These are phyloP conservation scores for Catharus bicknelli DNA, from an alignment of 2,113 vertebrate species.

Conservation along the genomic window DNA sequence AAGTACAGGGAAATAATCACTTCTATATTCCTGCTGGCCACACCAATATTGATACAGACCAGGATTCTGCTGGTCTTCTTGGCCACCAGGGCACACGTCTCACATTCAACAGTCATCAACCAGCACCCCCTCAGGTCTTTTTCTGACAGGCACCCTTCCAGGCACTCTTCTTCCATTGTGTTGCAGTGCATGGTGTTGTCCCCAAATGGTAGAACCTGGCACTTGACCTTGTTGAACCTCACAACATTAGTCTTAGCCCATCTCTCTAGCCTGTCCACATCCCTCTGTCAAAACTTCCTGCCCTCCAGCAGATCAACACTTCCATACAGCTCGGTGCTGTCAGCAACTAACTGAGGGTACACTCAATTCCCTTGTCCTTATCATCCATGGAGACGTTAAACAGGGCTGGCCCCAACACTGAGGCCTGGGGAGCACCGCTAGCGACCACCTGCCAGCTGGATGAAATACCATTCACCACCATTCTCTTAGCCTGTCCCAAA, in stretches of 20 bases:
- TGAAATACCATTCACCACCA: not conserved
- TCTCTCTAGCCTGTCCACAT: not conserved
- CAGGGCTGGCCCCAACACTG: not conserved
- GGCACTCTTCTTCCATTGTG: not conserved
- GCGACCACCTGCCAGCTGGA: no score
- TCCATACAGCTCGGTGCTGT: fast-evolving
- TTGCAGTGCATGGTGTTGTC: not conserved
- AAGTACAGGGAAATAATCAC: not conserved
- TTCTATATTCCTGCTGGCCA: not conserved
- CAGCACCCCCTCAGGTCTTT: not conserved
- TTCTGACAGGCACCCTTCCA: not conserved
- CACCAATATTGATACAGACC: not conserved
- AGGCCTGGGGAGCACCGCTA: not conserved
- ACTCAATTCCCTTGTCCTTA: not conserved
- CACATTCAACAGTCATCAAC: fast-evolving
- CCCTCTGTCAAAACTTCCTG: not conserved
- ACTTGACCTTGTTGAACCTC: no score
- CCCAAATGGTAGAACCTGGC: fast-evolving
- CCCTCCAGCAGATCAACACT: not conserved
- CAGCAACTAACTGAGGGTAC: not conserved
- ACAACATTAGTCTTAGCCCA: not conserved
- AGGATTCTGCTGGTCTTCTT: not conserved
- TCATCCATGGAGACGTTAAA: fast-evolving
- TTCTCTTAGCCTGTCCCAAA: not conserved
- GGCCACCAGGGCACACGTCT: not conserved